Evolutionary conservation across 2,888 invertebrate genomes (phyloP).

Genomic region (Teleiodes luculella): DNA sequence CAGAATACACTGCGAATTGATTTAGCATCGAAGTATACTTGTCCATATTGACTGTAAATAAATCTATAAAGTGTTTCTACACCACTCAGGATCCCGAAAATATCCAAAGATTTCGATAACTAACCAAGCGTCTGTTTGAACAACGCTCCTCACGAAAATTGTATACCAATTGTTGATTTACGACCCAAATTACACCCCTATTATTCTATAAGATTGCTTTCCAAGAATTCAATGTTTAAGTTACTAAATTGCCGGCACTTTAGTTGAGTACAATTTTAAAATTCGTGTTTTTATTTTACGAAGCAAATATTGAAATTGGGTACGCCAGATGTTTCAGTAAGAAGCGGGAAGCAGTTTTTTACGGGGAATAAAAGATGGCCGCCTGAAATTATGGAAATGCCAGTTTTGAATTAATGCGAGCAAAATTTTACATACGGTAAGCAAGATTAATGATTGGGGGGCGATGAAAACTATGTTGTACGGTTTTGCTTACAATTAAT

Average conservation of each 20-base stretch:
- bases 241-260: slow-evolving; percentile 1
- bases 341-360: neutral
- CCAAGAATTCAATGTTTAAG: neutral
- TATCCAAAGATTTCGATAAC: neutral
- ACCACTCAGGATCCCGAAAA: no score
- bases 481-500: no score
- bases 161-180: slow-evolving; percentile 1
- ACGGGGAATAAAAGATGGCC: neutral
- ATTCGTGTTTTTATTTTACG: neutral
- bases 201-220: slow-evolving; percentile 1
- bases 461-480: no score
- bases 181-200: neutral
- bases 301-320: slow-evolving; percentile 7
- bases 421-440: neutral
- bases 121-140: neutral
- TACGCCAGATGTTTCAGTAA: neutral
- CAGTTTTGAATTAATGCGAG: no score
- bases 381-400: neutral
- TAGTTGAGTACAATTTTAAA: neutral
- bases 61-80: no score
- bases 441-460: neutral
- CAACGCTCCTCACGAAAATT: neutral
- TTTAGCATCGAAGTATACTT: no score
- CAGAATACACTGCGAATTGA: no score
- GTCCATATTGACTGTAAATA: no score